A percentile compares a stretch with the other conserved stretches of the same genome.
phyloP scores from a whole-genome alignment of 2,113 vertebrate genomes.

The Ciconia stormi region DNA sequence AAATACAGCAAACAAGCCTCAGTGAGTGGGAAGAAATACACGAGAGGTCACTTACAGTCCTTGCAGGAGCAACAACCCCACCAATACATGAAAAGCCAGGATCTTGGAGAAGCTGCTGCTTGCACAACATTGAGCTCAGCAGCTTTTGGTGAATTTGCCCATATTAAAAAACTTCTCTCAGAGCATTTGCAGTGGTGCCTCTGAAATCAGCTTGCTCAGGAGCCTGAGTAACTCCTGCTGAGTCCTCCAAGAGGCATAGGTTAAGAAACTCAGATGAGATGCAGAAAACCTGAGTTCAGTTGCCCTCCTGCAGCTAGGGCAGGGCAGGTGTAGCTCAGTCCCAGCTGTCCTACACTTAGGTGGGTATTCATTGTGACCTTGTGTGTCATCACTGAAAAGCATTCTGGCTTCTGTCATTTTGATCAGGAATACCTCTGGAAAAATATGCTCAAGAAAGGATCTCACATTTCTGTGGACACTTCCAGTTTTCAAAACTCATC shows the following conservation, averaged over 20 bases:
- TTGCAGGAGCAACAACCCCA: accelerated
- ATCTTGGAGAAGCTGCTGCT: background rate
- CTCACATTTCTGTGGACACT: background rate
- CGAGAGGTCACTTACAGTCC: background rate
- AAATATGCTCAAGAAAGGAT: background rate
- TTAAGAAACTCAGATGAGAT: background rate
- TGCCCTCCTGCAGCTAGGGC: background rate
- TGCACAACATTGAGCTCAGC: accelerated
- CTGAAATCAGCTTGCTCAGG: background rate
- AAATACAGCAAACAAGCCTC: background rate
- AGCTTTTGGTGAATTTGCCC: background rate
- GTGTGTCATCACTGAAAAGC: background rate
- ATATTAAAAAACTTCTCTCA: background rate
- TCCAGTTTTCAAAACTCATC: background rate
- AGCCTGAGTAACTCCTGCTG: background rate
- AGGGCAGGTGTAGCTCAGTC: background rate
- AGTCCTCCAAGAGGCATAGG: background rate
- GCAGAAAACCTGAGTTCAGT: background rate
- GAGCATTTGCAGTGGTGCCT: background rate
- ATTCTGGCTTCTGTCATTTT: background rate
- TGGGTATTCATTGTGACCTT: background rate
- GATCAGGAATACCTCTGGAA: background rate
- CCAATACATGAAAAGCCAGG: accelerated
- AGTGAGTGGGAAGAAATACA: accelerated
- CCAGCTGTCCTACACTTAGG: background rate